A percentile compares a stretch with the other conserved stretches of the same genome.
Conservation (phyloP, 2,113 vertebrate genomes). For the Sakesphorus luctuosus region DNA sequence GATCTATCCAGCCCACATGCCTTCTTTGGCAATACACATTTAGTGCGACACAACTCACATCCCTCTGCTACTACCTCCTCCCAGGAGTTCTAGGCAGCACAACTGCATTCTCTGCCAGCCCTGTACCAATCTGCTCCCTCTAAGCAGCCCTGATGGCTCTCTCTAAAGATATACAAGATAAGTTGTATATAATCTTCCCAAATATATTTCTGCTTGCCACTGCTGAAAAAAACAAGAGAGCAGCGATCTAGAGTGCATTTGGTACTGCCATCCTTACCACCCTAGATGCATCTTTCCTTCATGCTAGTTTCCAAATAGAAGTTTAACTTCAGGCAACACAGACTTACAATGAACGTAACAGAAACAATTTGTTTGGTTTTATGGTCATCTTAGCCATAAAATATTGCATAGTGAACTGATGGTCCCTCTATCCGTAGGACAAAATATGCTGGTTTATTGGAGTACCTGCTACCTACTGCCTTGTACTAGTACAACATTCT, state of each 20-base stretch:
- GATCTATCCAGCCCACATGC: background rate
- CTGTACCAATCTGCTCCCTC: background rate
- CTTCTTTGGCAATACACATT: background rate
- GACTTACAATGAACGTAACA: background rate
- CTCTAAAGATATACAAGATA: background rate
- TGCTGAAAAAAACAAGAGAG: background rate
- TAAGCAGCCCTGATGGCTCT: background rate
- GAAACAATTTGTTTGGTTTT: background rate
- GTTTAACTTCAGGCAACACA: background rate
- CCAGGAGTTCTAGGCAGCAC: background rate
- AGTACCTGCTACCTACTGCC: background rate
- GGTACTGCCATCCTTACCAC: background rate
- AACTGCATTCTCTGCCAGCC: background rate
- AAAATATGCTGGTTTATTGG: background rate
- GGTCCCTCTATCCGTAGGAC: background rate
- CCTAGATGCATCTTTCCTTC: background rate
- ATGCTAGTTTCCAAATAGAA: background rate
- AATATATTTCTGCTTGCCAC: background rate
- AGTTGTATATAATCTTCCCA: background rate
- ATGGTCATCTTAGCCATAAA: background rate
- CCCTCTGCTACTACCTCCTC: background rate
- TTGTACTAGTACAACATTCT: background rate
- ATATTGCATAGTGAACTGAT: background rate
- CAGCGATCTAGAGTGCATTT: background rate
- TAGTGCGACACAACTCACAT: background rate